Percentiles rank a stretch among this genome's conserved stretches.
Evolutionary conservation across 1,140 invertebrate species (phyloP).

Genomic region (Hyles vespertilio): DNA sequence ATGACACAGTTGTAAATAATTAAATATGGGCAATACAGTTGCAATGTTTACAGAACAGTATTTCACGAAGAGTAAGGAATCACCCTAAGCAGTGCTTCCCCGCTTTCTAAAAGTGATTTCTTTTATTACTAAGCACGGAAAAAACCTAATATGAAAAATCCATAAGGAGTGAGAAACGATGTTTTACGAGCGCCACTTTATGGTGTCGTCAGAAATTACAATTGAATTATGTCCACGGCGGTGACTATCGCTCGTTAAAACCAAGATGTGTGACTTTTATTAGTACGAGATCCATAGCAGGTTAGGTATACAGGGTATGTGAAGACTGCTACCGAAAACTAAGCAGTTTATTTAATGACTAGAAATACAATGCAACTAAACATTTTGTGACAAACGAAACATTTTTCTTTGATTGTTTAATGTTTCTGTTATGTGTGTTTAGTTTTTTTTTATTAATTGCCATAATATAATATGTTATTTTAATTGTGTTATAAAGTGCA

Average conservation of each 20-base stretch:
- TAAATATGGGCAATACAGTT: background rate
- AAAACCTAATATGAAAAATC: constrained; percentile 51
- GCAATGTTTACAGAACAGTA: constrained; percentile 18
- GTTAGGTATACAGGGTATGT: background rate
- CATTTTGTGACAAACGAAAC: too few relatives aligned
- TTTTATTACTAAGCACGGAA: constrained; percentile 64
- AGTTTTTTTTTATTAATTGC: too few relatives aligned
- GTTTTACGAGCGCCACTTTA: constrained; percentile 55
- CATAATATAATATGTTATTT: too few relatives aligned
- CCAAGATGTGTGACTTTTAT: constrained; percentile 1
- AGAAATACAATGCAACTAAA: too few relatives aligned
- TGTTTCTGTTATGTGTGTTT: too few relatives aligned
- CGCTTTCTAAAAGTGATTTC: constrained; percentile 69
- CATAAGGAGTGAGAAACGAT: constrained; percentile 51
- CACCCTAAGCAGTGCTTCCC: constrained; percentile 26
- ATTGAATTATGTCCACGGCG: constrained; percentile 42
- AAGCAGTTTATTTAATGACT: too few relatives aligned
- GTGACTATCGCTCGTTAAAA: constrained; percentile 6
- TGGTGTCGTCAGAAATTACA: constrained; percentile 49
- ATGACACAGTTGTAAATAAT: too few relatives aligned
- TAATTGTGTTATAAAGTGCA: too few relatives aligned
- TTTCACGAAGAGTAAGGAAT: constrained; percentile 37
- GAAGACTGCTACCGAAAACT: too few relatives aligned
- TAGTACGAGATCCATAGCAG: background rate
- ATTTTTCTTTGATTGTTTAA: too few relatives aligned